Conservation (phyloP, 2,888 invertebrate species). For the Fragum fragum region DNA sequence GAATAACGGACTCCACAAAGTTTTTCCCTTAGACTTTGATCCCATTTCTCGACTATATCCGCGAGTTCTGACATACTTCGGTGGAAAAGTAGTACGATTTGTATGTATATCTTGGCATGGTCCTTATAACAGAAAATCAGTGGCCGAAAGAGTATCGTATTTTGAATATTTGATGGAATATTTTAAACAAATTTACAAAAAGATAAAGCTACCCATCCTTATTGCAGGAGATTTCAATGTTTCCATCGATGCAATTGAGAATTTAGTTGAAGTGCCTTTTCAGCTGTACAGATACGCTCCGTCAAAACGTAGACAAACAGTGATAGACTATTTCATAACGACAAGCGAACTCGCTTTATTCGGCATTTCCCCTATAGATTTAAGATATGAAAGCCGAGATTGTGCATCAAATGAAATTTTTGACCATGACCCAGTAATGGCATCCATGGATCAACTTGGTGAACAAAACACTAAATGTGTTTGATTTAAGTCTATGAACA, state of each 20-base stretch:
- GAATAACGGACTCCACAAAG: constrained; percentile 30
- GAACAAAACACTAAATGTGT: too few species aligned
- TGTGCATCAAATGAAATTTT: constrained; percentile 29
- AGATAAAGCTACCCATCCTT: constrained; percentile 48
- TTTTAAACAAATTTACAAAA: constrained; percentile 33
- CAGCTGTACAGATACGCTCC: constrained; percentile 42
- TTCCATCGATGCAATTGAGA: constrained; percentile 27
- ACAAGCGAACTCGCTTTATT: constrained; percentile 35
- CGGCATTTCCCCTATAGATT: constrained; percentile 27
- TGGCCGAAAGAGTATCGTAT: constrained; percentile 24
- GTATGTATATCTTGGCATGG: constrained; percentile 63
- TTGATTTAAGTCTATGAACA: too few species aligned
- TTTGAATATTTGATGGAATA: constrained; percentile 55
- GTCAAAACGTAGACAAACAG: constrained; percentile 35
- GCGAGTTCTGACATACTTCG: constrained; percentile 3
- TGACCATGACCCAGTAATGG: constrained; percentile 48
- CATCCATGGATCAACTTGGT: not conserved
- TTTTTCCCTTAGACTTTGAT: constrained; percentile 45
- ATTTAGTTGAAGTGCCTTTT: constrained; percentile 39
- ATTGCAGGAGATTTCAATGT: constrained; percentile 57
- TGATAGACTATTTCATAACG: constrained; percentile 52
- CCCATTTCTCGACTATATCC: constrained; percentile 49
- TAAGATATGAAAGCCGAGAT: constrained; percentile 17
- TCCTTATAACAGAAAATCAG: constrained; percentile 2
- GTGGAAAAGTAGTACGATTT: constrained; percentile 32